Evolutionary conservation across 2,888 invertebrate genomes (phyloP), one percentile per base, ranked within the genome.

Genomic region (Watsonalla cultraria): DNA sequence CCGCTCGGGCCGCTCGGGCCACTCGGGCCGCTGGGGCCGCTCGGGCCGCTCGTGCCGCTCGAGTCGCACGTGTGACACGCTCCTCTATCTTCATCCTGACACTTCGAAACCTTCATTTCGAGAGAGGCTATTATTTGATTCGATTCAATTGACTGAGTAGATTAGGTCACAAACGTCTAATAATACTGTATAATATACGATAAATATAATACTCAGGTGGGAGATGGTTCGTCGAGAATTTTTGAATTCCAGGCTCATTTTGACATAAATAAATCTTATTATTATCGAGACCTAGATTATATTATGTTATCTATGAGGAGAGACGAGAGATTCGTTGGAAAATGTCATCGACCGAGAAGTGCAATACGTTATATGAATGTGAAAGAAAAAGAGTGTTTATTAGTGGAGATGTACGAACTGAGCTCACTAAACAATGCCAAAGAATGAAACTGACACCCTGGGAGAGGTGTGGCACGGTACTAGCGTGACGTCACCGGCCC

Each of bases 361-460:
- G 84, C 87, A 84, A 86, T 86, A 86, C 71, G 69, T 68, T 67
- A 70, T 66, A 65, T 66, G 53, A 71, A 62, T 67, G 71, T 72
- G 68, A 64, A 62, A 51, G 56, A 58, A 62, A 63, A 55, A 54
- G 59, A 59, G 58, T 8, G 13, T 66, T 62, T 61, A 65, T 65
- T 70, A 67, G 64, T 74, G 77, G 76, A 62, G 76, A 75, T 72
- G 69, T 66, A 77, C 71, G 76, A 82, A 79, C 77, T 80, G 79
- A 86, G 86, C 88, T 87, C 90, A 88, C 86, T 89, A 84, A 78
- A 86, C 82, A 89, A 90, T 89, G 88, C 90, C 90, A 90, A 90
- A 90, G 90, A 90, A 85, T 78, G 74, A 77, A 81, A 78, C 72
- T 76, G 82, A 77, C 74, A 70, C 60, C 60, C 70, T 76, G 76